A percentile compares a stretch with the other conserved stretches of the same genome.
Evolutionary conservation across 2,888 invertebrate genomes (phyloP).

Genomic region (Apamea anceps): DNA sequence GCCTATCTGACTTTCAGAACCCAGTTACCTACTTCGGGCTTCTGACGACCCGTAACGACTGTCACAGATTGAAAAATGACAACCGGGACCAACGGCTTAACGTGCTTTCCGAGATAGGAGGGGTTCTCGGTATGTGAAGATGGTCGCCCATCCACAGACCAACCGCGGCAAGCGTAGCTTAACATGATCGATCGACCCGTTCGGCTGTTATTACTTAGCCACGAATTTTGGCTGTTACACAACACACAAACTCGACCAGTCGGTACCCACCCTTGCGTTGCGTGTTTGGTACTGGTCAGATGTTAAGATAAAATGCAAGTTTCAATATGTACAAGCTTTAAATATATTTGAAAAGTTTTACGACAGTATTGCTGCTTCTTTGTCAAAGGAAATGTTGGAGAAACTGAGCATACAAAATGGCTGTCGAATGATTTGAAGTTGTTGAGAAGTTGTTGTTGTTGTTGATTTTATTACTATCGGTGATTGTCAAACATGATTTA

Average conservation of each 20-base stretch:
- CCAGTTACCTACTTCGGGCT: neutral
- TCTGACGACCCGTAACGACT: neutral
- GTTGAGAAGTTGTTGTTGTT: slow-evolving; percentile 47
- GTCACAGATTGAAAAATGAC: neutral
- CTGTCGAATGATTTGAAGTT: slow-evolving; percentile 39
- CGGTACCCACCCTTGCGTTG: slow-evolving; percentile 26
- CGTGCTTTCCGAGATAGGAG: neutral
- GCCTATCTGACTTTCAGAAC: neutral
- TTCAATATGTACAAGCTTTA: slow-evolving; percentile 55
- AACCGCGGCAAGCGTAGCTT: neutral
- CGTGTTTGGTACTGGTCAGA: slow-evolving; percentile 43
- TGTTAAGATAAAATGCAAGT: slow-evolving; percentile 50
- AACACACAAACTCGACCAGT: slow-evolving; percentile 4
- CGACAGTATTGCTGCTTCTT: slow-evolving; percentile 47
- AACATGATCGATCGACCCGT: neutral
- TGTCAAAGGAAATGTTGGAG: slow-evolving; percentile 46
- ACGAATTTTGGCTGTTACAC: slow-evolving; percentile 6
- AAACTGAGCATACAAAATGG: slow-evolving; percentile 46
- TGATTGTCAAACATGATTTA: slow-evolving; percentile 35
- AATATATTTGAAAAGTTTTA: slow-evolving; percentile 61
- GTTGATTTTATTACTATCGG: slow-evolving; percentile 30
- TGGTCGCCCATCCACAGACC: neutral
- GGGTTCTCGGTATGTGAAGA: neutral
- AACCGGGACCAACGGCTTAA: neutral
- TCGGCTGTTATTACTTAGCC: no score